phyloP scores from a whole-genome alignment of 2,888 invertebrate species.

The Crepidodera aurea region DNA sequence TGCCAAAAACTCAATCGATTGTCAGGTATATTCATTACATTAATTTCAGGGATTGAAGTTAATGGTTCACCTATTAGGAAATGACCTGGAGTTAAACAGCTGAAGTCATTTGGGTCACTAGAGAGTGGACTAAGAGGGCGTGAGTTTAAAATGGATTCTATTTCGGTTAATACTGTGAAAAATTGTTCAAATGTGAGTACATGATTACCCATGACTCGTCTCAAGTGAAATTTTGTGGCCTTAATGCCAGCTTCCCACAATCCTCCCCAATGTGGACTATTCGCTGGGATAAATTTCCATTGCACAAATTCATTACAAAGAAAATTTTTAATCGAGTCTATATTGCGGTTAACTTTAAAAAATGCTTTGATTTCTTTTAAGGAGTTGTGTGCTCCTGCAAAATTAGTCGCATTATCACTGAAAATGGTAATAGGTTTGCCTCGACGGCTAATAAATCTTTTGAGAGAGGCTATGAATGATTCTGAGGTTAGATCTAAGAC shows the following conservation, averaged over 20 bases:
- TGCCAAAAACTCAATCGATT: neutral
- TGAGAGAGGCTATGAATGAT: neutral
- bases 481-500: neutral
- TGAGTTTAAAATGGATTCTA: slow-evolving; percentile 2
- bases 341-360: neutral
- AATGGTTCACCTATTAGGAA: slow-evolving; percentile 4
- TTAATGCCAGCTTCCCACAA: neutral
- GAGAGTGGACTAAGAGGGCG: neutral
- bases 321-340: no score
- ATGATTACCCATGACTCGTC: neutral
- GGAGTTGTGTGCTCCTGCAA: neutral
- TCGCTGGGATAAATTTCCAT: neutral
- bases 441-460: neutral
- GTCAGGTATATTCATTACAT: neutral
- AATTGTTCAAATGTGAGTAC: neutral
- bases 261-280: no score
- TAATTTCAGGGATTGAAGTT: neutral
- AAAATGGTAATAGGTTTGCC: neutral
- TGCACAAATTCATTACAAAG: neutral
- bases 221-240: neutral
- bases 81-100: slow-evolving; percentile 10
- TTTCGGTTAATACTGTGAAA: slow-evolving; percentile 3
- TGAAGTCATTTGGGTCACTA: slow-evolving; percentile 5
- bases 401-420: slow-evolving; percentile 11
- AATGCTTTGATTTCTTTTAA: no score